Base-by-base conservation (phyloP, 2,888 invertebrate genomes). In the Rhingia campestris region DNA sequence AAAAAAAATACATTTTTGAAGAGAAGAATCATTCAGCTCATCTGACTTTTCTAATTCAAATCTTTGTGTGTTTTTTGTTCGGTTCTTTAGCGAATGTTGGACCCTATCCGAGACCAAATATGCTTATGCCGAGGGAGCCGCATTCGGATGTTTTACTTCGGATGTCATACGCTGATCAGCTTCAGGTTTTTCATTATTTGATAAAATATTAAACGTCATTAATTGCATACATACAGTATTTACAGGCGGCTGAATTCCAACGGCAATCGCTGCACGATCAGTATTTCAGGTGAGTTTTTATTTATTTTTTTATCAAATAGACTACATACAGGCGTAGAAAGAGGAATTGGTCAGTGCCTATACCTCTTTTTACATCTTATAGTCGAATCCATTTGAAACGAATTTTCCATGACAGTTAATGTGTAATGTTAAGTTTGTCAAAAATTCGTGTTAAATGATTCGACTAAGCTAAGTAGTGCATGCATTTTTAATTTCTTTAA, bases 101-200 rank as follows among this genome's bases (percentile, higher is more conserved):
- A 73, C 91, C 91, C 88, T 92, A 92, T 90, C 91, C 92, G 87
- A 91, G 91, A 86, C 92, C 92, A 90, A 92, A 91, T 91, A 91
- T 92, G 91, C 89, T 92, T 90, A 90, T 92, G 89, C 89, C 91
- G 89, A 91, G 92, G 84, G 92, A 92, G 86, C 92, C 91, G 66
- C 91, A 92, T 87, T 91, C 92, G 86, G 92, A 92, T 87, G 92
- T 92, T 70, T 88, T 92, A 88, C 88, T 92, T 88, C 89, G 92
- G 66, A 92, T 92, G 92, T 91, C 91, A 64, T 92, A 92, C 88
- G 91, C 91, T 87, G 92, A 92, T 90, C 92, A 92, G 87, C 88
- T 92, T 88, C 92, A 92, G 91, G 91, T 91, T 90, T 89, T 87
- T 90, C 90, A 87, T 88, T 88, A 88, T 87, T 87, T 81, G 72